Evolutionary conservation across 2,888 invertebrate genomes (phyloP).

Genomic region (Smittia aterrima): DNA sequence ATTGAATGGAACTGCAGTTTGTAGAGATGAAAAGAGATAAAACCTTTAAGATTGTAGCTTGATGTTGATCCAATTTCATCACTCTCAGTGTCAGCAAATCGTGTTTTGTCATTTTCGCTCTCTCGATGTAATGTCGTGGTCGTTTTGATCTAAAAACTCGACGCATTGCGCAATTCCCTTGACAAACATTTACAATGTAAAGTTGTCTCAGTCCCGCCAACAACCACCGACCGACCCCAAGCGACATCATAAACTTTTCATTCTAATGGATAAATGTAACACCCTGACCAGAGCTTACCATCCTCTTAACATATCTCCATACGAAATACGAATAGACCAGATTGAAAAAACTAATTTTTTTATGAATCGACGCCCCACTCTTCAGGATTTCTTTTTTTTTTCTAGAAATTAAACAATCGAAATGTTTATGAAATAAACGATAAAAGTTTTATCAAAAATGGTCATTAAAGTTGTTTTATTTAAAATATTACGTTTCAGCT

Average conservation of each 20-base stretch:
- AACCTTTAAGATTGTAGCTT: no score
- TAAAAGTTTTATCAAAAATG: neutral
- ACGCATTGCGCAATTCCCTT: no score
- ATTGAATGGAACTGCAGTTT: no score
- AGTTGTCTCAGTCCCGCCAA: no score
- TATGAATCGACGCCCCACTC: neutral
- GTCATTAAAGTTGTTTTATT: neutral
- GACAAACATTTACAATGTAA: no score
- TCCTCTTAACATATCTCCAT: neutral
- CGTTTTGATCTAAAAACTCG: no score
- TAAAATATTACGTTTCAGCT: no score
- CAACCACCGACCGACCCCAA: neutral
- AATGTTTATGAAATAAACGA: slow-evolving; percentile 11
- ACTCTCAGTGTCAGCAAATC: no score
- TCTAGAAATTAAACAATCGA: neutral
- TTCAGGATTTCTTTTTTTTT: neutral
- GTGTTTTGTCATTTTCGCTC: no score
- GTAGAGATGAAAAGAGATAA: no score
- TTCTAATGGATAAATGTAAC: neutral
- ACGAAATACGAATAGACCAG: neutral
- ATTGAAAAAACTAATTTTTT: neutral
- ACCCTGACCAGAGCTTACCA: neutral
- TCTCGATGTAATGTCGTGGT: no score
- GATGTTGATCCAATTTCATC: no score
- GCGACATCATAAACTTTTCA: neutral